Conservation (phyloP, 2,888 invertebrate species). For the Acleris laterana region DNA sequence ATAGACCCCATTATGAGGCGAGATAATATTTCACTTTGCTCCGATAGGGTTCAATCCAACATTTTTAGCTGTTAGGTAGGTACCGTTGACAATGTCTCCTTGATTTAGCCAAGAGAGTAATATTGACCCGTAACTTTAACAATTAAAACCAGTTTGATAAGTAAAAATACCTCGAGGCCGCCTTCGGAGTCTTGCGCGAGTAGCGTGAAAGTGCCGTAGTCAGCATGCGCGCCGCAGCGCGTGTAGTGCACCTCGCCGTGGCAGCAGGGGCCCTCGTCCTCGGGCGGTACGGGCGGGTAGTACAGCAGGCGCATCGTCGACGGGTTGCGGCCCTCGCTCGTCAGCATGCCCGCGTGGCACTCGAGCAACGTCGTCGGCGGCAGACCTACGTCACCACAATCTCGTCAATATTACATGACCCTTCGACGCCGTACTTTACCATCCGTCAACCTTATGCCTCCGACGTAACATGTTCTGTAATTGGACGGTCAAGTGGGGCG, state of each 20-base stretch:
- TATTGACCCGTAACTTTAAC: conserved; percentile 8
- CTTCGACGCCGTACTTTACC: too few species aligned
- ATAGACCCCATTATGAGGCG: too few species aligned
- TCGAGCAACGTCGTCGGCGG: conserved; percentile 85
- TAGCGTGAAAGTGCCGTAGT: conserved; percentile 90
- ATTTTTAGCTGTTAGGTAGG: too few species aligned
- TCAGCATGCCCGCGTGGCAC: conserved; percentile 87
- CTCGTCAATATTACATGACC: too few species aligned
- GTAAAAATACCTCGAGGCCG: conserved; percentile 85
- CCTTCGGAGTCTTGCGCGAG: conserved; percentile 90
- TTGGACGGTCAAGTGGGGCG: too few species aligned
- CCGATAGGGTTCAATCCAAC: too few species aligned
- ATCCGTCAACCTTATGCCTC: too few species aligned
- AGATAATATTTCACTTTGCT: too few species aligned
- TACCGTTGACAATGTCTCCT: neutral
- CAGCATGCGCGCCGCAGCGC: conserved; percentile 89
- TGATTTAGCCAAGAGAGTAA: neutral
- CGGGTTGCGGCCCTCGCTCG: conserved; percentile 85
- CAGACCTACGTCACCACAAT: conserved; percentile 68
- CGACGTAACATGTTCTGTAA: too few species aligned
- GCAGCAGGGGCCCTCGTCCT: conserved; percentile 81
- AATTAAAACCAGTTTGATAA: conserved; percentile 26
- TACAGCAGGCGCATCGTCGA: conserved; percentile 88
- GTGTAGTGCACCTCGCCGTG: conserved; percentile 72
- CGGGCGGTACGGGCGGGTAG: conserved; percentile 88